Base-by-base conservation (phyloP, 2,888 invertebrate species). In the Lutraria lutraria region DNA sequence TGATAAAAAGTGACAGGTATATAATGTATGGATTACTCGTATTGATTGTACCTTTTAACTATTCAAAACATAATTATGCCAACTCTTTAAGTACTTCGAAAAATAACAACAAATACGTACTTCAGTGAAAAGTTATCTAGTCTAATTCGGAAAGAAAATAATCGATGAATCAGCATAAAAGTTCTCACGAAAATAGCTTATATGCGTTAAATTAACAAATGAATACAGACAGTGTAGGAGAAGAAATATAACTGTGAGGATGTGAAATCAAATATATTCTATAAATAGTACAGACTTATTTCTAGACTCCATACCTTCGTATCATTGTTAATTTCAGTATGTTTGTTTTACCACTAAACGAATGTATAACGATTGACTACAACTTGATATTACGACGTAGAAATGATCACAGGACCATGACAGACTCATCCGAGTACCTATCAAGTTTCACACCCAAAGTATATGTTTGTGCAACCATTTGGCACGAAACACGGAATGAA, bases 401-500 rank as follows among this genome's bases (percentile, higher is more conserved):
- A 90, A 98, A 99, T 43, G 84, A 90, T 63, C 25, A 25, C 15
- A 68, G 43, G 19, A 15, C 21, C 15, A 52, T 31, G 19, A 31
- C 34, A 3, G 25, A 63, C 52, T 25, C 43, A 12, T 63, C 81
- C 21, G 56, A 54, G 0, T 29, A 29, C 0, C 29, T 56, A 43
- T 25, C 19, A 8, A 81, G 56, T 43, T 63, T 52, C 34, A 56
- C 81, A 12, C 90, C 90, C 0, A 90, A 91, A 96, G 99, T 99
- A 94, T 99, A 98, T 96, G 98, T 99, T 56, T 99, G 99, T 97
- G 98, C 98, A 76, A 99, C 99, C 94, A 99, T 99, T 99, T 99
- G 99, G 99, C 99, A 99, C 97, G 99, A 99, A 97, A 99, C 99
- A 53, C 98, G 98, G 96, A 99, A 98, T 94, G 99, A 99, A 97